A percentile compares a stretch with the other conserved stretches of the same genome.
Evolutionary conservation across 2,888 invertebrate genomes (phyloP).

Genomic region (Chymomyza caudatula): DNA sequence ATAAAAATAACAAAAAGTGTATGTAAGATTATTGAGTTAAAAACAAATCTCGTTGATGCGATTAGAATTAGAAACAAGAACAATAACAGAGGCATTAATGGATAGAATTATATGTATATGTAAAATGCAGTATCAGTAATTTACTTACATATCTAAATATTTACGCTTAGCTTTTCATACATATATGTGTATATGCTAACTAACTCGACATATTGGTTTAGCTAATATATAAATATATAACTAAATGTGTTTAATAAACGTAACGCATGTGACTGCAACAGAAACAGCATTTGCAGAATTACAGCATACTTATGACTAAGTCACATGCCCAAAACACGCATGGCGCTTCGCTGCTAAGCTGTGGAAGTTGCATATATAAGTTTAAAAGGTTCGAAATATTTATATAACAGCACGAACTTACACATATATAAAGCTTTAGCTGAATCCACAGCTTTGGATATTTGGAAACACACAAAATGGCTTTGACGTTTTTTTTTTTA

Average conservation of each 20-base stretch:
- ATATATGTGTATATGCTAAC: not conserved
- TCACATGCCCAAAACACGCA: constrained; percentile 37
- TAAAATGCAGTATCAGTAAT: constrained; percentile 53
- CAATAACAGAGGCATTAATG: constrained; percentile 5
- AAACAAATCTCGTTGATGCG: not conserved
- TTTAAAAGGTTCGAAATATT: not conserved
- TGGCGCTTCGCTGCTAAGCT: constrained; percentile 25
- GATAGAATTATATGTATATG: not conserved
- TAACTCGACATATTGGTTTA: constrained; percentile 30
- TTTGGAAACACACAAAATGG: constrained; percentile 51
- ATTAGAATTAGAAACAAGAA: not conserved
- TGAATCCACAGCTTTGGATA: constrained; percentile 36
- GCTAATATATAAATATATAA: constrained; percentile 4
- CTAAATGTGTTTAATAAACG: constrained; percentile 5
- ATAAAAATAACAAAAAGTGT: not conserved
- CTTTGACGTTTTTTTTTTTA: constrained; percentile 49
- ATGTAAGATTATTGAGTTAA: not conserved
- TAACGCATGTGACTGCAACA: constrained; percentile 40
- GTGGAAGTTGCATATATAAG: not conserved
- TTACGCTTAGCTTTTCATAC: not conserved
- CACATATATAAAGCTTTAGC: constrained; percentile 57
- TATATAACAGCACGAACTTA: not conserved
- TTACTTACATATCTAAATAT: constrained; percentile 47
- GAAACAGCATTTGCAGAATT: constrained; percentile 35
- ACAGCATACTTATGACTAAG: constrained; percentile 57